Evolutionary conservation across 2,888 invertebrate genomes (phyloP), one percentile per base, ranked within the genome.

Genomic region (Drosophila kambysellisi): DNA sequence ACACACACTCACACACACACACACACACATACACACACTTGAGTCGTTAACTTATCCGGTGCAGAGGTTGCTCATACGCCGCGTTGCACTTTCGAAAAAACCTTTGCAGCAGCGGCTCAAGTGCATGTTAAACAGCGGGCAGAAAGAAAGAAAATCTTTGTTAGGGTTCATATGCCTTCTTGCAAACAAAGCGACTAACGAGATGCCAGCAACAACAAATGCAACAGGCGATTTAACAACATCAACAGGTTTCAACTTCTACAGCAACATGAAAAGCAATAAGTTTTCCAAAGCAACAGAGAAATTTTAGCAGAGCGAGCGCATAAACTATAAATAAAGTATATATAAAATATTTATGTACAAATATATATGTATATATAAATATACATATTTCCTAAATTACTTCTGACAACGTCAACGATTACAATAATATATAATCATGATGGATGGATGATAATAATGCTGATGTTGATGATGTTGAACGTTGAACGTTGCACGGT

Each of bases 141-240:
- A 67, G 65, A 64, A 59, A 68, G 67, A 70, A 65, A 64, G 73
- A 82, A 89, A 89, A 90, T 90, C 89, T 87, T 76, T 90, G 81
- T 86, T 81, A 89, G 88, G 86, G 86, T 91, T 90, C 90, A 91
- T 81, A 88, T 89, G 88, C 84, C 88, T 89, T 87, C 90, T 86
- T 72, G 76, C 79, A 74, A 77, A 79, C 76, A 80, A 78, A 71
- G 78, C 77, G 59, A 68, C 74, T 70, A 78, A 67, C 74, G 66
- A 73, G 70, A 70, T 70, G 50, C 50, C 74, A 63, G 63, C 70
- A 69, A 63, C 54, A 71, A 65, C 80, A 65, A 82, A 57, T 78
- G 70, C 81, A 72, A 60, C 78, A 79, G 57, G 63, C 67, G 70
- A 67, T 74, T 74, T 66, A 63, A 57, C 61, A 68, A 33, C 63